Evolutionary conservation across 2,113 vertebrate genomes (phyloP).

Genomic region (Chloropsis cyanopogon): DNA sequence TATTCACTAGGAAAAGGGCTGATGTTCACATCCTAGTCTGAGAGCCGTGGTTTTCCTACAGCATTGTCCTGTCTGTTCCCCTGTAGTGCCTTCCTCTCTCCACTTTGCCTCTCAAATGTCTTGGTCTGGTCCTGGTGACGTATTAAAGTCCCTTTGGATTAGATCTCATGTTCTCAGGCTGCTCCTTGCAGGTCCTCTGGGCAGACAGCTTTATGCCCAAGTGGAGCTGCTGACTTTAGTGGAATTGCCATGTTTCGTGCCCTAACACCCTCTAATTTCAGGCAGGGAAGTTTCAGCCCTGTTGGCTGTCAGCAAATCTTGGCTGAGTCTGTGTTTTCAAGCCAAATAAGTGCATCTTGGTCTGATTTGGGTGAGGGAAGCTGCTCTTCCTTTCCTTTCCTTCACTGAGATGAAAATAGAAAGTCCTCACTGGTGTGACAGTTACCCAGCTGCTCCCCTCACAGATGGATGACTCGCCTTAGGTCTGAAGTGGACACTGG

Average conservation of each 20-base stretch:
- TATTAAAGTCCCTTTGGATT: not conserved
- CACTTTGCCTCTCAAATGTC: not conserved
- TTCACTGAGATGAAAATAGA: not conserved
- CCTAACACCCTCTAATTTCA: not conserved
- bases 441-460: not conserved
- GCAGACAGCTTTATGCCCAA: not conserved
- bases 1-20: not conserved
- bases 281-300: not conserved
- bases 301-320: not conserved
- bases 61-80: not conserved
- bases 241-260: not conserved
- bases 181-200: not conserved
- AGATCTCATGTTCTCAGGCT: not conserved
- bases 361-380: not conserved
- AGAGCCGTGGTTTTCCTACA: not conserved
- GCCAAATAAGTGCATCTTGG: not conserved
- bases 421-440: not conserved
- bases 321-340: not conserved
- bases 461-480: not conserved
- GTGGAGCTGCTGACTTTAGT: not conserved
- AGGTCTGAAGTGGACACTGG: not conserved
- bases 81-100: not conserved
- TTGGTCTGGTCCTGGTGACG: not conserved
- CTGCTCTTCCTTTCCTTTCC: not conserved
- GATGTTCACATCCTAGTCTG: not conserved